phyloP scores from a whole-genome alignment of 2,797 vertebrate genomes.

The Acanthis flammea region DNA sequence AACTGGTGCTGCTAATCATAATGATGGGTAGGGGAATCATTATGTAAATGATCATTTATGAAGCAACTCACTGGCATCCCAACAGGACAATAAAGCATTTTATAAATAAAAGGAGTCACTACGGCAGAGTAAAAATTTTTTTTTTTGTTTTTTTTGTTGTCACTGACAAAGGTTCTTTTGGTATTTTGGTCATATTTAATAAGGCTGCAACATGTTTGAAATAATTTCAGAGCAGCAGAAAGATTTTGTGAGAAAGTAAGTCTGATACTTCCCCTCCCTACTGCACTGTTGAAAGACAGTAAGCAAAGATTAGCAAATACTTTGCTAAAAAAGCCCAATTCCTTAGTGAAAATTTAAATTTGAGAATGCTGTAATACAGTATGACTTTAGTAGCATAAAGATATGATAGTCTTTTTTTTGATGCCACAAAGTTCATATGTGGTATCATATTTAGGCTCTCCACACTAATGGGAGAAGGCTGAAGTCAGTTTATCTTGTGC shows the following conservation, averaged over 20 bases:
- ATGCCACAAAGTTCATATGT: background rate
- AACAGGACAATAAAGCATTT: background rate
- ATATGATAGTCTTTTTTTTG: background rate
- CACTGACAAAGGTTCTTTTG: background rate
- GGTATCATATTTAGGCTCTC: background rate
- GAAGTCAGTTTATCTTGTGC: background rate
- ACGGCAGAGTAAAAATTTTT: background rate
- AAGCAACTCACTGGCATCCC: background rate
- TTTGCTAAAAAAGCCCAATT: background rate
- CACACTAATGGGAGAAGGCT: background rate
- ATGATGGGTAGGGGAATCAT: background rate
- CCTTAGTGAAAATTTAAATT: background rate
- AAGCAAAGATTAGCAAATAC: background rate
- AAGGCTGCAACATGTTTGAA: background rate
- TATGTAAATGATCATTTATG: background rate
- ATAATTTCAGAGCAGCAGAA: background rate
- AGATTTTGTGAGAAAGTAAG: background rate
- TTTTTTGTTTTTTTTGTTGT: background rate
- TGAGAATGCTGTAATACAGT: background rate
- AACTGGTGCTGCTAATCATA: constrained; percentile 8
- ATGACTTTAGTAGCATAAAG: background rate
- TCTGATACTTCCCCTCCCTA: background rate
- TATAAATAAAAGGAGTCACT: background rate
- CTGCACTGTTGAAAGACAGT: background rate
- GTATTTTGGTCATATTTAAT: background rate